A percentile compares a stretch with the other conserved stretches of the same genome.
These are phyloP conservation scores for Microplitis mediator DNA, from an alignment of 1,140 invertebrate genomes.

Conservation along the genomic window DNA sequence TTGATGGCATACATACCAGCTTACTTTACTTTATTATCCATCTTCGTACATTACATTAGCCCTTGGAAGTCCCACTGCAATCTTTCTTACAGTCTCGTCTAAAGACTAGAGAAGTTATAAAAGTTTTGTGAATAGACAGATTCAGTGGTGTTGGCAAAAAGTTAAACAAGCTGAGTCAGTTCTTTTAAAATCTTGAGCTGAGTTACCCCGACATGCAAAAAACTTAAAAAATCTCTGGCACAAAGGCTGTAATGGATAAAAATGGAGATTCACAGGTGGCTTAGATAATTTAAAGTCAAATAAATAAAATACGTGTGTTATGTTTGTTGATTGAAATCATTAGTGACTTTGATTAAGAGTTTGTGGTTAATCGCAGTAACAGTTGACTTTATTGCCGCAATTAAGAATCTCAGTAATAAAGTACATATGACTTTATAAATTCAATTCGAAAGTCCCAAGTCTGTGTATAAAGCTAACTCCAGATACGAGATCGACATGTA, in stretches of 20 bases:
- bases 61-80: neutral
- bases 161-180: constrained; percentile 1
- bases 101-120: neutral
- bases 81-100: neutral
- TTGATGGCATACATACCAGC: neutral
- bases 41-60: too few relatives aligned
- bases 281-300: neutral
- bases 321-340: constrained; percentile 6
- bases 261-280: too few relatives aligned
- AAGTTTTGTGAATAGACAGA: constrained; percentile 21
- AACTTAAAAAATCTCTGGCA: too few relatives aligned
- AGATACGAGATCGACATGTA: constrained; percentile 2
- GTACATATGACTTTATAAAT: constrained; percentile 13
- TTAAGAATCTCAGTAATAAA: constrained; percentile 13
- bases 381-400: neutral
- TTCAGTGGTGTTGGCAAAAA: neutral
- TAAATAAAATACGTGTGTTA: neutral
- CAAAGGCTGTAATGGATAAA: too few relatives aligned
- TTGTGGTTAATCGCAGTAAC: too few relatives aligned
- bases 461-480: neutral
- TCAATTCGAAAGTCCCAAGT: neutral
- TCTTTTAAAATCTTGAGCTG: neutral
- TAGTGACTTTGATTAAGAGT: constrained; percentile 14
- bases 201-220: too few relatives aligned
- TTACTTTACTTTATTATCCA: neutral